Percentiles rank a stretch among this genome's conserved stretches.
phyloP scores from a whole-genome alignment of 2,797 vertebrate genomes.

The Pangasius djambal region DNA sequence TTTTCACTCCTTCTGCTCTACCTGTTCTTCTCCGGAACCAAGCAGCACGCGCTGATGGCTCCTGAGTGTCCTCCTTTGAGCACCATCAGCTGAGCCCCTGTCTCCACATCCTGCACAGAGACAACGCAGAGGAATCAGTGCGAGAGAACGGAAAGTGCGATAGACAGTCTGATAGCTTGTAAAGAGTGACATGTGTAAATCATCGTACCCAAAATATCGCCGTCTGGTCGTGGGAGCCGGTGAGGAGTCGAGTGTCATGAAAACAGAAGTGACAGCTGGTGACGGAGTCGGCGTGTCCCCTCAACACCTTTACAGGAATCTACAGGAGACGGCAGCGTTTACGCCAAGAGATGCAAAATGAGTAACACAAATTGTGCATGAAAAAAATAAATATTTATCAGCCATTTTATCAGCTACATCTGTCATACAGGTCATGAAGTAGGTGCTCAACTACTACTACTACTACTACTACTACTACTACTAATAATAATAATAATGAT shows the following conservation, averaged over 20 bases:
- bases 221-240: conserved; percentile 67
- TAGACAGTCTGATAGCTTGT: not conserved
- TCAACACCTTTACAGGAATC: conserved; percentile 67
- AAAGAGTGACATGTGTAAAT: not conserved
- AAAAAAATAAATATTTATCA: not conserved
- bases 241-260: conserved; percentile 70
- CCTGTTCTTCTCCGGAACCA: conserved; percentile 72
- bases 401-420: not conserved
- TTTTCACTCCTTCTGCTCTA: conserved; percentile 41
- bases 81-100: conserved; percentile 43
- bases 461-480: not conserved
- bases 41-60: conserved; percentile 70
- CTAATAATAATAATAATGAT: not conserved
- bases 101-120: conserved; percentile 49
- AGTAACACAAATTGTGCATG: not conserved
- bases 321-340: conserved; percentile 47
- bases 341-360: not conserved
- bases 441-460: not conserved
- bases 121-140: not conserved
- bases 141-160: not conserved
- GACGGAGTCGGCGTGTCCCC: conserved; percentile 64
- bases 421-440: not conserved
- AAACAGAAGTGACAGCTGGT: conserved; percentile 75
- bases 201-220: conserved; percentile 69
- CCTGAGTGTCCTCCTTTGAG: conserved; percentile 64